phyloP scores from a whole-genome alignment of 2,113 vertebrate species.

The Pongo abelii region DNA sequence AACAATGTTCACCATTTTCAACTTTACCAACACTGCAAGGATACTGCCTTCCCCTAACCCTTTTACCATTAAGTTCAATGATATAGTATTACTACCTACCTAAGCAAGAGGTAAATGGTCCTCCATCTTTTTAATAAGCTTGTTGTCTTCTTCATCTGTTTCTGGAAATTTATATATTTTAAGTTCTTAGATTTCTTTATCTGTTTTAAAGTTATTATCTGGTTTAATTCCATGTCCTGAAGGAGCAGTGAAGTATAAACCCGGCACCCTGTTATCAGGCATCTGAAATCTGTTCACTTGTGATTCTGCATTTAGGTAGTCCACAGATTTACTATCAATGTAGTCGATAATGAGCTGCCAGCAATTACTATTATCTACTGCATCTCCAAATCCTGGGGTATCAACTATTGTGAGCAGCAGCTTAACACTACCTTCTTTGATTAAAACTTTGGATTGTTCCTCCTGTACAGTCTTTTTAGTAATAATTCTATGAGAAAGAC shows the following conservation, averaged over 20 bases:
- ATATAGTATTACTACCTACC: background rate
- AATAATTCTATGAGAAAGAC: background rate
- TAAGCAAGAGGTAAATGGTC: background rate
- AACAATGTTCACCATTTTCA: background rate
- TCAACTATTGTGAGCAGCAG: too few species aligned
- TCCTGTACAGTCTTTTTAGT: background rate
- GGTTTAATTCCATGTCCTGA: slow-evolving; percentile 91
- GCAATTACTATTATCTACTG: too few species aligned
- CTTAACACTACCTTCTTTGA: too few species aligned
- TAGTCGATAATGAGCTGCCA: too few species aligned
- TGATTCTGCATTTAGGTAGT: slow-evolving; percentile 98
- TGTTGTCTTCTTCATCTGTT: background rate
- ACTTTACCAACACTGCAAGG: background rate
- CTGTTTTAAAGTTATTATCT: background rate
- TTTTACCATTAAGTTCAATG: background rate
- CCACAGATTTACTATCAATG: slow-evolving; percentile 86
- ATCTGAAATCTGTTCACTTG: slow-evolving; percentile 97
- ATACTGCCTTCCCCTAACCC: background rate
- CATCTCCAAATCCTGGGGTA: too few species aligned
- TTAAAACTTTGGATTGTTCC: too few species aligned
- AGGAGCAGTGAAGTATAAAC: slow-evolving; percentile 98
- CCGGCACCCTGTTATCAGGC: slow-evolving; percentile 97
- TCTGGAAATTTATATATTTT: background rate
- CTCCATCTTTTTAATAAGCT: background rate
- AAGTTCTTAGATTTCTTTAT: background rate